These are phyloP conservation scores for Anarhynchus alexandrinus DNA, from an alignment of 2,113 vertebrate species.

Conservation along the genomic window DNA sequence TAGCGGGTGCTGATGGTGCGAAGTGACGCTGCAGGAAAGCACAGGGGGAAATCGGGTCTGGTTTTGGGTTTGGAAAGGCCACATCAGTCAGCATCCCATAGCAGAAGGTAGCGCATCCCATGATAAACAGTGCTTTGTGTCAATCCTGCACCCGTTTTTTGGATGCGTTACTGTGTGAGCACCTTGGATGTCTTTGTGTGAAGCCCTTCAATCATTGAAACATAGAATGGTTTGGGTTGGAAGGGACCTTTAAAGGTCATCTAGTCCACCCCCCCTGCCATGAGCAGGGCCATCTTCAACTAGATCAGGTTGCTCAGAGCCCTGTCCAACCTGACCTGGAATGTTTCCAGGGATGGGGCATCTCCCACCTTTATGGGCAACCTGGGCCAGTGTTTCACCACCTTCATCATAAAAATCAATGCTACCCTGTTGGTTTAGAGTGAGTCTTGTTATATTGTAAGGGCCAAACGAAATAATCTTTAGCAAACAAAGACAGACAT, in stretches of 20 bases:
- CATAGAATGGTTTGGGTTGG: background rate
- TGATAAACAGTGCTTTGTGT: background rate
- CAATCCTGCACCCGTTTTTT: background rate
- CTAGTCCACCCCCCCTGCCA: background rate
- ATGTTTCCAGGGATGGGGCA: too few species aligned
- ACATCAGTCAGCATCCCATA: too few species aligned
- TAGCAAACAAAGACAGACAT: background rate
- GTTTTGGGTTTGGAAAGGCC: background rate
- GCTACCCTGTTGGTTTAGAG: background rate
- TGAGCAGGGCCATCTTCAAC: background rate
- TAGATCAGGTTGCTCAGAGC: background rate
- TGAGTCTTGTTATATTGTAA: background rate
- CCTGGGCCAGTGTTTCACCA: background rate
- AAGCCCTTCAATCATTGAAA: background rate
- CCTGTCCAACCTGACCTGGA: accelerated
- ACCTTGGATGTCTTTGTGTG: background rate
- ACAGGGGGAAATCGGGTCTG: background rate
- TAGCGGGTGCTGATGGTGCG: accelerated
- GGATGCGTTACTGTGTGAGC: background rate
- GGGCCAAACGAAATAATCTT: background rate
- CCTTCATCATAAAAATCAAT: accelerated
- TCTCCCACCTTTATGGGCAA: background rate
- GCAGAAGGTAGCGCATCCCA: background rate
- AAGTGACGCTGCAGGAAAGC: background rate
- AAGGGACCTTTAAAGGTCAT: background rate